phyloP scores from a whole-genome alignment of 2,797 vertebrate genomes.

The Brachyalestes nurse region DNA sequence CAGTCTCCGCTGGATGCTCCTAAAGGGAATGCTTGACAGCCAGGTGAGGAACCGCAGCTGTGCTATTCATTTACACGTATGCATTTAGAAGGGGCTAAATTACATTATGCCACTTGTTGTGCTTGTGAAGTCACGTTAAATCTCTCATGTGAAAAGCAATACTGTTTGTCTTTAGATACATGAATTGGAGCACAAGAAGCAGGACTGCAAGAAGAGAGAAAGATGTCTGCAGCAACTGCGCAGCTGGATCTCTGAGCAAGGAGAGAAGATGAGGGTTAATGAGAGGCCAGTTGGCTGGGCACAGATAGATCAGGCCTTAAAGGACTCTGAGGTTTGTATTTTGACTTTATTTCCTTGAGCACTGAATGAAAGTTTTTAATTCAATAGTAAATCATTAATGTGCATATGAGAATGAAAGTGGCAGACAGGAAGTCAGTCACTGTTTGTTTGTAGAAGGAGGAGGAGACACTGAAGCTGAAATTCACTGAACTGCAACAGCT shows the following conservation, averaged over 20 bases:
- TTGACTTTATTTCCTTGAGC: not conserved
- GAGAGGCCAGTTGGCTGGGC: slow-evolving; percentile 73
- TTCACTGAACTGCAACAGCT: slow-evolving; percentile 75
- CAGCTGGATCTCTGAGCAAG: slow-evolving; percentile 77
- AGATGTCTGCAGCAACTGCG: slow-evolving; percentile 73
- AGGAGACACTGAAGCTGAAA: slow-evolving; percentile 74
- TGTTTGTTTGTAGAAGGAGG: slow-evolving; percentile 72
- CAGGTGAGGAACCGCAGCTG: slow-evolving; percentile 75
- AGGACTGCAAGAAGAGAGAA: slow-evolving; percentile 81
- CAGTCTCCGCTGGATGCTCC: slow-evolving; percentile 78
- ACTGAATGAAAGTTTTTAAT: not conserved
- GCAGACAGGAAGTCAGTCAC: not conserved
- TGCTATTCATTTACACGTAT: not conserved
- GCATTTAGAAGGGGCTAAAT: no score
- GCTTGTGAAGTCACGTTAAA: not conserved
- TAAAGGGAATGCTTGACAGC: slow-evolving; percentile 78
- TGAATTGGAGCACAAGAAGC: slow-evolving; percentile 77
- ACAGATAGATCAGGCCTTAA: slow-evolving; percentile 73
- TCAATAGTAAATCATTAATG: not conserved
- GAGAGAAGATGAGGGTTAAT: slow-evolving; percentile 71
- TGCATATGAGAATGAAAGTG: not conserved
- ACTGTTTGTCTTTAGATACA: slow-evolving; percentile 72
- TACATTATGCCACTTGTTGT: no score
- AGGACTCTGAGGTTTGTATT: slow-evolving; percentile 83
- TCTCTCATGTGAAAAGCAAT: not conserved